Percentiles rank a stretch among this genome's conserved stretches.
Conservation (phyloP, 2,797 vertebrate genomes). For the Pseudochirops corinnae region DNA sequence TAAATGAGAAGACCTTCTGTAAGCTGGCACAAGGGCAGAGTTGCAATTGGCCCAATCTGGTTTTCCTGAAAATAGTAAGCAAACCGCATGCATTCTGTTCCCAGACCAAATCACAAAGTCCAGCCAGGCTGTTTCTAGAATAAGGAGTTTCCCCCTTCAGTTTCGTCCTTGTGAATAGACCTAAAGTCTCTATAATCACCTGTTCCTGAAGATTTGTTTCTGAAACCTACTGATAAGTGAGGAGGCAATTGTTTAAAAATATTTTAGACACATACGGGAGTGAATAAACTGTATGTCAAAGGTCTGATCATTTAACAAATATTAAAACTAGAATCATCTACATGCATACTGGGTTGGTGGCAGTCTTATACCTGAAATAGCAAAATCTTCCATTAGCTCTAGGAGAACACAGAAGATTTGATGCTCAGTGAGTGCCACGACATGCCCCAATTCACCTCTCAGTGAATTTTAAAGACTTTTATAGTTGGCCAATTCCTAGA, state of each 20-base stretch:
- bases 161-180: not conserved
- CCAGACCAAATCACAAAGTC: constrained; percentile 33
- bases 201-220: not conserved
- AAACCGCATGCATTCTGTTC: not conserved
- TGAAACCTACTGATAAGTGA: constrained; percentile 38
- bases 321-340: constrained; percentile 17
- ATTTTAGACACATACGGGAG: not conserved
- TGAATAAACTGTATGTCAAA: not conserved
- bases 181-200: constrained; percentile 1
- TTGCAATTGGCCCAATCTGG: constrained; percentile 24
- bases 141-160: not conserved
- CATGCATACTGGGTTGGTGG: not conserved
- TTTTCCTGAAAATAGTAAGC: constrained; percentile 46
- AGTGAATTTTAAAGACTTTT: not conserved
- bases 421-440: not conserved
- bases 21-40: constrained; percentile 12
- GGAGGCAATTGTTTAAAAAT: constrained; percentile 19
- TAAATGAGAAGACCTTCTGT: constrained; percentile 33
- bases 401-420: not conserved
- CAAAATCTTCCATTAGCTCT: not conserved
- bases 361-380: constrained; percentile 16
- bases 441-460: not conserved
- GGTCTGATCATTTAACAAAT: not conserved
- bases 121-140: constrained; percentile 42
- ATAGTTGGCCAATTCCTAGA: not conserved